These are phyloP conservation scores for Mellilla xanthometata DNA, from an alignment of 2,888 invertebrate species.

Conservation along the genomic window DNA sequence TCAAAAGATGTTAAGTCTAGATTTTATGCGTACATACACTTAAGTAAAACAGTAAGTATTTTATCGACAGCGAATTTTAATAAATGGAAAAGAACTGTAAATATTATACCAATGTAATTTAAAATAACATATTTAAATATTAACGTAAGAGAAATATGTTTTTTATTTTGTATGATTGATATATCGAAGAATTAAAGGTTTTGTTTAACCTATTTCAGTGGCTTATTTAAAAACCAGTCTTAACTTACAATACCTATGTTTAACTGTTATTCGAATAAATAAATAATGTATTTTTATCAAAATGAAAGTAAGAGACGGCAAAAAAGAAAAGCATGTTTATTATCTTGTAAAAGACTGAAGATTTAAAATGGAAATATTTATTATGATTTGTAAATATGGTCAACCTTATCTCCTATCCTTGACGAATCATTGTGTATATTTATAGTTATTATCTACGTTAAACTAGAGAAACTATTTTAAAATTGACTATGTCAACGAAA, in stretches of 20 bases:
- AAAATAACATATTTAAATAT: no score
- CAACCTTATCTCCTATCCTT: constrained; percentile 14
- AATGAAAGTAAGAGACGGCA: no score
- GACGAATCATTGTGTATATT: constrained; percentile 5
- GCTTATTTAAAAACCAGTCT: no score
- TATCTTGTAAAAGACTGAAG: constrained; percentile 69
- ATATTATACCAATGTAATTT: constrained; percentile 13
- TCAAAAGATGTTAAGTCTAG: constrained; percentile 46
- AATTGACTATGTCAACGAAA: constrained; percentile 31
- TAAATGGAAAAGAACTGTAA: constrained; percentile 20
- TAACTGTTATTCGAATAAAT: no score
- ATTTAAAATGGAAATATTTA: constrained; percentile 36
- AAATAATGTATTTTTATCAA: no score
- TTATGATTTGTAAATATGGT: constrained; percentile 37
- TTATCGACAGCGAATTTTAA: constrained; percentile 21
- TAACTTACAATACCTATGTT: no score
- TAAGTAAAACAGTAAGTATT: constrained; percentile 50
- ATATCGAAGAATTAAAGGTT: no score
- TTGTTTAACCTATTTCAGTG: no score
- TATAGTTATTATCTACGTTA: constrained; percentile 3
- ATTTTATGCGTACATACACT: no score
- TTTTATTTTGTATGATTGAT: no score
- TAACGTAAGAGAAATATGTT: no score
- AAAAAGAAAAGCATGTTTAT: constrained; percentile 20
- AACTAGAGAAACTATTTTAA: constrained; percentile 6